Percentiles rank a stretch among this genome's conserved stretches.
These are phyloP conservation scores for Anastrepha obliqua DNA, from an alignment of 1,140 invertebrate species.

Conservation along the genomic window DNA sequence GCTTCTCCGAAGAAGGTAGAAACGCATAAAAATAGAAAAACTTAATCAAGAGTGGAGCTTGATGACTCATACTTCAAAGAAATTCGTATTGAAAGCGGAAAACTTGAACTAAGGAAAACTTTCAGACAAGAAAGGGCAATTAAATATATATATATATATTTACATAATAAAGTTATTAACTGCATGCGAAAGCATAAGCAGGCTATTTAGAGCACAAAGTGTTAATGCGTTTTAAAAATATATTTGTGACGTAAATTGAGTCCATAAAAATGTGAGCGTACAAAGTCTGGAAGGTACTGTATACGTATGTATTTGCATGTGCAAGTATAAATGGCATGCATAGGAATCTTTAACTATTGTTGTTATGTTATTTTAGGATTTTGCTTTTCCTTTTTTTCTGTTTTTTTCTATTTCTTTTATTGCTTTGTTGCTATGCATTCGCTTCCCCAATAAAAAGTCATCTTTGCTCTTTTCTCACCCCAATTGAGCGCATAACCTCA, in stretches of 20 bases:
- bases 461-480: conserved; percentile 20
- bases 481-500: conserved; percentile 8
- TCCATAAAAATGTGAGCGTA: not conserved
- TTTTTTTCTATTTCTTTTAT: not conserved
- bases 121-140: no score
- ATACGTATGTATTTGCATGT: not conserved
- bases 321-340: not conserved
- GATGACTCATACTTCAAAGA: no score
- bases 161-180: no score
- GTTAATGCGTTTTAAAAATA: not conserved
- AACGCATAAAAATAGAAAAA: no score
- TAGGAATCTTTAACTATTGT: not conserved
- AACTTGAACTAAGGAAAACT: no score
- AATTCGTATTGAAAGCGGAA: no score
- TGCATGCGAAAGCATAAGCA: no score
- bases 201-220: not conserved
- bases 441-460: not conserved
- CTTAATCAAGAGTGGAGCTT: no score
- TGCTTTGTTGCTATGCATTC: not conserved
- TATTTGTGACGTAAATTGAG: not conserved
- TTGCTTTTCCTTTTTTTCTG: not conserved
- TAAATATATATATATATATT: no score
- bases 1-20: no score
- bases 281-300: no score
- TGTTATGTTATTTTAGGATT: not conserved